phyloP scores from a whole-genome alignment of 23 tunicate genomes.

The Trididemnum nubilum region DNA sequence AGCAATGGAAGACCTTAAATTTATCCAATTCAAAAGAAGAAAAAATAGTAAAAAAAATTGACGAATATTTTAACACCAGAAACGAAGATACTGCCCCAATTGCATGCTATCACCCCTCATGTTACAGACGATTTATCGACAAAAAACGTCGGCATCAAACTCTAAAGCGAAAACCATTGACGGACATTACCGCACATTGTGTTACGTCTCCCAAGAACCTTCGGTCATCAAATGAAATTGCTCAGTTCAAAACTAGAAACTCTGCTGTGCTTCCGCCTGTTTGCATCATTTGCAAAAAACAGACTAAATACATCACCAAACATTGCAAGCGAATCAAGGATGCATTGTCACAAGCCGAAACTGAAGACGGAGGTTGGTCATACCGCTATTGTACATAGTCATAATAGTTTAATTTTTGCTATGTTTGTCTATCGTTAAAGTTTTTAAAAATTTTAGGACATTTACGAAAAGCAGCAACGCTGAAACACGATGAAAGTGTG shows the following conservation, averaged over 20 bases:
- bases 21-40: background rate
- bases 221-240: background rate
- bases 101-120: background rate
- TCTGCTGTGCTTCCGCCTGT: background rate
- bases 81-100: background rate
- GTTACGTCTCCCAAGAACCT: background rate
- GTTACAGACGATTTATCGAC: background rate
- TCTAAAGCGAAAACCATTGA: background rate
- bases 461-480: background rate
- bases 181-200: background rate
- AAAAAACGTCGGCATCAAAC: background rate
- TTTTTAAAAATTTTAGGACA: background rate
- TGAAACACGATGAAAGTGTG: background rate
- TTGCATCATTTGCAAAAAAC: background rate
- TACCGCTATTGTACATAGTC: no score
- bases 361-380: background rate
- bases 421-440: no score
- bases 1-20: background rate
- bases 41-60: background rate
- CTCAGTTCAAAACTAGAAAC: background rate
- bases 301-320: background rate
- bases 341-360: background rate
- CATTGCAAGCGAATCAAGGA: background rate
- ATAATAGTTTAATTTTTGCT: no score
- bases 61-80: background rate